Percentiles rank a stretch among this genome's conserved stretches.
Conservation (phyloP, 2,797 vertebrate genomes). For the Syngnathus acus region DNA sequence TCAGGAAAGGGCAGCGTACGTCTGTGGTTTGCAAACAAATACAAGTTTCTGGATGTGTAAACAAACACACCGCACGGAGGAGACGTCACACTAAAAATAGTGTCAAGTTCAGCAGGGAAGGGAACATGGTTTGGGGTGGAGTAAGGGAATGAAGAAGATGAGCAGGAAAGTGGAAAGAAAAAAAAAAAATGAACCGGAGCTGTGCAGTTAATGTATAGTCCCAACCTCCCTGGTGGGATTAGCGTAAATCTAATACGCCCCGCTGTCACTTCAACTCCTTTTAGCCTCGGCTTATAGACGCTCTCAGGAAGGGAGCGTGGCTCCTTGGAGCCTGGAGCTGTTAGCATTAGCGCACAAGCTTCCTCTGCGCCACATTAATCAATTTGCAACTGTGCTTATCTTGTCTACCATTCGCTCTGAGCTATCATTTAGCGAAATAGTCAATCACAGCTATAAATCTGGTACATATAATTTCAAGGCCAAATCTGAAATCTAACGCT, state of each 20-base stretch:
- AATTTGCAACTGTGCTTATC: conserved; percentile 47
- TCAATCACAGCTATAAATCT: not conserved
- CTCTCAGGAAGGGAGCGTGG: conserved; percentile 33
- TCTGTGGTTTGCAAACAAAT: conserved; percentile 16
- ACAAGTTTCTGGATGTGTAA: conserved; percentile 19
- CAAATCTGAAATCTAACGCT: not conserved
- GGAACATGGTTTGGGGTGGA: conserved; percentile 13
- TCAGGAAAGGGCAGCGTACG: conserved; percentile 24
- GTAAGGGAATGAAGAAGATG: conserved; percentile 6
- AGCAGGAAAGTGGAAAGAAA: not conserved
- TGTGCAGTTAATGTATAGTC: conserved; percentile 29
- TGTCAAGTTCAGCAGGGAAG: conserved; percentile 1
- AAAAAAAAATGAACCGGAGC: conserved; percentile 15
- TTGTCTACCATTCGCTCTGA: conserved; percentile 26
- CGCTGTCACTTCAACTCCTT: conserved; percentile 33
- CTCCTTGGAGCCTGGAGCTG: conserved; percentile 40
- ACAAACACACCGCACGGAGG: conserved; percentile 2
- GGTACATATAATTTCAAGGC: too few relatives aligned
- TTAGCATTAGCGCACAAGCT: conserved; percentile 46
- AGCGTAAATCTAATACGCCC: conserved; percentile 48
- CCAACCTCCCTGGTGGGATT: conserved; percentile 46
- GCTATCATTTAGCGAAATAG: conserved; percentile 2
- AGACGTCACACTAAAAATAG: conserved; percentile 10
- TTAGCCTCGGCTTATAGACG: conserved; percentile 37
- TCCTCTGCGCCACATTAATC: conserved; percentile 43